Evolutionary conservation across 2,113 vertebrate species (phyloP), one percentile per base, ranked within the genome.

Genomic region (Dipodomys ordii): DNA sequence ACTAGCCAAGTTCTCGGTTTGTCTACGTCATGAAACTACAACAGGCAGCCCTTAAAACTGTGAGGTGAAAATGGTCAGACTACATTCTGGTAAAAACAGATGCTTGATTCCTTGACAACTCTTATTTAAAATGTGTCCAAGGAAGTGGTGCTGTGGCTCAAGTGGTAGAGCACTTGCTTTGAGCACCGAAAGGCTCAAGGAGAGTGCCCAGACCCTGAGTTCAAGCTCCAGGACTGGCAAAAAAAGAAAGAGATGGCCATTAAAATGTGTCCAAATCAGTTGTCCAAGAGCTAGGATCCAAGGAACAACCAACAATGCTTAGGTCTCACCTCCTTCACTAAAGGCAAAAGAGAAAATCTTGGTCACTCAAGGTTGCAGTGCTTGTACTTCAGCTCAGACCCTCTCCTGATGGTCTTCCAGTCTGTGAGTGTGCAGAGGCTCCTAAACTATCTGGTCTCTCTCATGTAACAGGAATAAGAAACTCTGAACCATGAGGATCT

Each of bases 1-100:
- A 99, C 91, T 99, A 99, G 99, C 98, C 99, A 1, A 98, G 97
- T 44, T 99, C 99, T 64, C 98, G 99, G 11, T 99, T 99, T 97
- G 98, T 98, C 57, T 99, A 99, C 0, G 98, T 99, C 96, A 99
- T 99, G 99, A 99, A 99, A 93, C 98, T 99, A 49, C 98, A 99
- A 1, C 99, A 99, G 97, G 99, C 99, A 7, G 99, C 99, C 4
- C 98, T 99, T 95, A 98, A 98, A 13, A 97, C 99, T 2, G 99
- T 99, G 18, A 98, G 98, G 87, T 99, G 99, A 77, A 99, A 98
- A 94, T 99, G 99, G 99, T 99, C 99, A 65, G 99, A 99, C 97
- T 99, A 99, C 93, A 98, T 99, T 87, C 98, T 99, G 98, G 99
- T 99, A 97, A 98, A 97, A 80, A 64, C 77, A 19, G 0, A 79